phyloP scores from a whole-genome alignment of 2,797 vertebrate genomes.

The Chelon auratus region DNA sequence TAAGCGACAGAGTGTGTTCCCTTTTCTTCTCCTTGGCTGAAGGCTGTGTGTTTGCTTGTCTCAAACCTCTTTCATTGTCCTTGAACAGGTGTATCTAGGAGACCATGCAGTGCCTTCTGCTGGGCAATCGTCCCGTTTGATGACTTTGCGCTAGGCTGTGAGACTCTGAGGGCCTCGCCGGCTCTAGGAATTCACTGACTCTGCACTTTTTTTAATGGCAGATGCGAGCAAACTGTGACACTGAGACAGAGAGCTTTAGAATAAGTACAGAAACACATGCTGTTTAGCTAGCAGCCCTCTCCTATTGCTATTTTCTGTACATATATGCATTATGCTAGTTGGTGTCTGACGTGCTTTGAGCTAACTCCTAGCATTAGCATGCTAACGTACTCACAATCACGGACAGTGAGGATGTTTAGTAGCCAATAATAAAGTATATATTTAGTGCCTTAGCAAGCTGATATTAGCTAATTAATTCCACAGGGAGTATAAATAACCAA shows the following conservation, averaged over 20 bases:
- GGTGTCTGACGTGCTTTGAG: slow-evolving; percentile 5
- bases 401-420: not conserved
- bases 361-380: not conserved
- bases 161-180: slow-evolving; percentile 21
- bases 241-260: slow-evolving; percentile 21
- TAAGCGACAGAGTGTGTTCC: not conserved
- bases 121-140: slow-evolving; percentile 38
- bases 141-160: slow-evolving; percentile 39
- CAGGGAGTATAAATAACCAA: not conserved
- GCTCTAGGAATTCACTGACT: slow-evolving; percentile 28
- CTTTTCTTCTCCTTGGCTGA: slow-evolving; percentile 23
- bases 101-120: slow-evolving; percentile 20
- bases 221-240: slow-evolving; percentile 20
- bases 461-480: not conserved
- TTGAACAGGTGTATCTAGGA: slow-evolving; percentile 43
- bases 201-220: slow-evolving; percentile 22
- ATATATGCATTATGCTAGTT: not conserved
- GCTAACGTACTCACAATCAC: not conserved
- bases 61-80: slow-evolving; percentile 36
- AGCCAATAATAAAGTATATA: not conserved
- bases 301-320: not conserved
- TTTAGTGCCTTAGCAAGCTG: not conserved
- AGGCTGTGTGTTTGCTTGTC: slow-evolving; percentile 20
- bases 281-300: slow-evolving; percentile 13
- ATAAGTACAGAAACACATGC: slow-evolving; percentile 21